Evolutionary conservation across 1,140 invertebrate genomes (phyloP).

Genomic region (Matsumurasca onukii): DNA sequence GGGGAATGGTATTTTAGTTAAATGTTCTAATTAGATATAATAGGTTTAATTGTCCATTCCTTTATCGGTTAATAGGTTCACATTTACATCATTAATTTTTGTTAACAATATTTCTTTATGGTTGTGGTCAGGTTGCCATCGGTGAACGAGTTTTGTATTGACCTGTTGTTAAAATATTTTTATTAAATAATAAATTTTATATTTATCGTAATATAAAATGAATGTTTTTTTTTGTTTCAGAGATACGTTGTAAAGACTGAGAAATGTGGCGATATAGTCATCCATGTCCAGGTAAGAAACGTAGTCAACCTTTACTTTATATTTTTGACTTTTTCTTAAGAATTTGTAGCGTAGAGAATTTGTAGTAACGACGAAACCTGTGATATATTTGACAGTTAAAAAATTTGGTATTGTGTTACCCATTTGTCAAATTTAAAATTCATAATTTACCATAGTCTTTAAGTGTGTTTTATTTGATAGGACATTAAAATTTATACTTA

Average conservation of each 20-base stretch:
- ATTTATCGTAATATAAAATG: background rate
- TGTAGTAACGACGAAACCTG: background rate
- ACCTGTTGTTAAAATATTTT: too few species aligned
- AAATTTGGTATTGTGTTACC: conserved; percentile 2
- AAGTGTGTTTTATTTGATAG: too few species aligned
- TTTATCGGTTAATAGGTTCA: too few species aligned
- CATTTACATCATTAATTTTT: too few species aligned
- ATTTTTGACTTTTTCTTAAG: conserved; percentile 10
- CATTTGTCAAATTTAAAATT: background rate
- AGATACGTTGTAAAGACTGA: conserved; percentile 71
- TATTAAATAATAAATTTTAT: too few species aligned
- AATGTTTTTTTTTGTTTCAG: conserved; percentile 54
- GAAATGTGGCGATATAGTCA: conserved; percentile 63
- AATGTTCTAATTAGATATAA: too few species aligned
- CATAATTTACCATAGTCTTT: background rate
- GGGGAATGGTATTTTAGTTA: too few species aligned
- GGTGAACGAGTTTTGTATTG: too few species aligned
- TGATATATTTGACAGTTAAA: background rate
- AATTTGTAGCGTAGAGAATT: background rate
- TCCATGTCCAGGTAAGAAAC: conserved; percentile 63
- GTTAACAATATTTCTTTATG: too few species aligned
- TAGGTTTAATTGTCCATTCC: too few species aligned
- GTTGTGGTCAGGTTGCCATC: too few species aligned
- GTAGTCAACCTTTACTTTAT: conserved; percentile 23
- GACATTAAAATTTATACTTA: too few species aligned